Base-by-base conservation (phyloP, 2,797 vertebrate species). In the Pseudochirops corinnae region DNA sequence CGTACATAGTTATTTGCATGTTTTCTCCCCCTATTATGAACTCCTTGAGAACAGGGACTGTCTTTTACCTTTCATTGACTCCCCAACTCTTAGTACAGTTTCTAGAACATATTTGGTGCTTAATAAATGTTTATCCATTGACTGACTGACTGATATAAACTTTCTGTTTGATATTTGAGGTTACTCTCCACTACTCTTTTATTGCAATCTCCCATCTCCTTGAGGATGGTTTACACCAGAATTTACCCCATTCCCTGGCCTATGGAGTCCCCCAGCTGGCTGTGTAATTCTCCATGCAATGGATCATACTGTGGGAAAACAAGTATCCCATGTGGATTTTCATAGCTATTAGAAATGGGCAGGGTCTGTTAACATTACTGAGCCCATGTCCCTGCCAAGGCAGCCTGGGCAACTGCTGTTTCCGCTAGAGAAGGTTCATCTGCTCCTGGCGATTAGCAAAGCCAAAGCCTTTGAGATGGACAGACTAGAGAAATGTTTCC, bases 221-320 rank as follows among this genome's bases (percentile, higher is more conserved):
- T 50, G 28, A 3, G 56, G 39, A n/a, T 55, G 29, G 62, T 87
- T 91, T 58, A 94, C 56, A 52, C 12, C 16, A 91, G 56, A 55
- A 87, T n/a, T 92, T 0, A 5, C 31, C 2, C 14, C 1, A 16
- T 5, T 0, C 2, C 24, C 67, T 92, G 56, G 91, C 50, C 55
- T 92, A 91, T 92, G 28, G 13, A 62, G 33, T 52, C 56, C 24
- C 14, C 39, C 26, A 60, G 60, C 28, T 92, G 90, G 58, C 90
- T 58, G 92, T 93, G 56, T 93, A 93, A 62, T 33, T 91, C 62
- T 33, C 74, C 53, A 53, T 4, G 33, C 53, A 93, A 95, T 62
- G 92, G 56, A 96, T 91, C 52, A 62, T 29, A 33, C 60, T 90
- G 31, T 93, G 94, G 95, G 91, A 93, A 96, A 94, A 94, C 52